Conservation (phyloP, 2,888 invertebrate genomes). For the Cacoxenus indagator region DNA sequence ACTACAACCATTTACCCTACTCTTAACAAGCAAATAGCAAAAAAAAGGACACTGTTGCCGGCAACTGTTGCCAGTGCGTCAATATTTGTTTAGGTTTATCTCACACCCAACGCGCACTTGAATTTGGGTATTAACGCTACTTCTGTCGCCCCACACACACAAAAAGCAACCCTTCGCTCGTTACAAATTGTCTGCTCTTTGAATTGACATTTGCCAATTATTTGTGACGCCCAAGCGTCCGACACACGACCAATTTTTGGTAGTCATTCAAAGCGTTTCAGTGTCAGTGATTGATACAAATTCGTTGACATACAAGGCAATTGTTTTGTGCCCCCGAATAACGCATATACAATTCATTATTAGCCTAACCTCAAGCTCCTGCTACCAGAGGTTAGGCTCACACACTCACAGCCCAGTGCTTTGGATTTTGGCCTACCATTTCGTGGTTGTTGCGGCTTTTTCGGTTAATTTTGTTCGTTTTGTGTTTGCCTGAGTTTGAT, state of each 20-base stretch:
- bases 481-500: slow-evolving; percentile 10
- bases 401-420: background rate
- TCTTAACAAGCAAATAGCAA: background rate
- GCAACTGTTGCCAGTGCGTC: slow-evolving; percentile 23
- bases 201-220: slow-evolving; percentile 58
- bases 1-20: slow-evolving; percentile 4
- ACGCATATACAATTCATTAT: background rate
- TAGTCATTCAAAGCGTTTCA: background rate
- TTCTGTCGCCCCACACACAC: background rate
- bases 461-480: slow-evolving; percentile 46
- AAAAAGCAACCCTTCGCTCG: background rate
- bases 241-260: slow-evolving; percentile 1
- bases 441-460: slow-evolving; percentile 46
- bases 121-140: background rate
- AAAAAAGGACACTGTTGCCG: slow-evolving; percentile 38
- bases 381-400: too few species aligned
- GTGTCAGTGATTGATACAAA: slow-evolving; percentile 57
- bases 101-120: background rate
- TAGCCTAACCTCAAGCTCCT: background rate
- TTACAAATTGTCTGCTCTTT: slow-evolving; percentile 17
- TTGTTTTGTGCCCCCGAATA: background rate
- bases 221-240: slow-evolving; percentile 29
- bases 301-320: slow-evolving; percentile 23
- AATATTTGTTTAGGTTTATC: slow-evolving; percentile 30
- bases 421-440: too few species aligned